Evolutionary conservation across 1,140 invertebrate species (phyloP), one percentile per base, ranked within the genome.

Genomic region (Trichogramma pretiosum): DNA sequence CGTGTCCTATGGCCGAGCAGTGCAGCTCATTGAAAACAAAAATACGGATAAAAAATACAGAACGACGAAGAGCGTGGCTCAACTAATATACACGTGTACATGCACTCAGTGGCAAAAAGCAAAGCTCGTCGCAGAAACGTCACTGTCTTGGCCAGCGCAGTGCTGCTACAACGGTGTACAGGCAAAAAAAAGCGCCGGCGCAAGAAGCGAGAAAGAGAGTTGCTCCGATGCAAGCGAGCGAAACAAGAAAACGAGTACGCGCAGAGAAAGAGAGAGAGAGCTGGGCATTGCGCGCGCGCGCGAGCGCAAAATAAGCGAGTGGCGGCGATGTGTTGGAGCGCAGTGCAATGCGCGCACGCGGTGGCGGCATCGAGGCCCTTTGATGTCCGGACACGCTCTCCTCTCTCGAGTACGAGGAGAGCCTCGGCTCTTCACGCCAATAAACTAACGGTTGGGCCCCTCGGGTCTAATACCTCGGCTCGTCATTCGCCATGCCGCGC

Each of bases 351-450:
- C 40, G 23, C 30, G 11, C 2, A 43, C 39, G 37, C 48, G 28
- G 42, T 14, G 54, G 40, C 32, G 32, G 30, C 37, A 34, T 11
- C 16, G 37, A 58, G 56, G 62, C 59, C 54, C 63, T 68, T 67
- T 68, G 64, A 68, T 65, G 62, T 67, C n/a, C n/a, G 65, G 62
- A 61, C 62, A 64, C 64, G 64, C 65, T 67, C 49, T n/a, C 56
- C 56, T 57, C 62, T 65, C 64, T 68, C 64, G n/a, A n/a, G n/a
- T n/a, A n/a, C n/a, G n/a, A n/a, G n/a, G n/a, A n/a, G n/a, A n/a
- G n/a, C n/a, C n/a, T n/a, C n/a, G n/a, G n/a, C n/a, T n/a, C 63
- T 66, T 68, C 64, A 68, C 65, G 65, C 65, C 64, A 65, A 68
- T 68, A 68, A 68, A 68, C 64, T 64, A 65, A 68, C 62, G 64